Evolutionary conservation across 2,113 vertebrate species (phyloP).

Genomic region (Eretmochelys imbricata): DNA sequence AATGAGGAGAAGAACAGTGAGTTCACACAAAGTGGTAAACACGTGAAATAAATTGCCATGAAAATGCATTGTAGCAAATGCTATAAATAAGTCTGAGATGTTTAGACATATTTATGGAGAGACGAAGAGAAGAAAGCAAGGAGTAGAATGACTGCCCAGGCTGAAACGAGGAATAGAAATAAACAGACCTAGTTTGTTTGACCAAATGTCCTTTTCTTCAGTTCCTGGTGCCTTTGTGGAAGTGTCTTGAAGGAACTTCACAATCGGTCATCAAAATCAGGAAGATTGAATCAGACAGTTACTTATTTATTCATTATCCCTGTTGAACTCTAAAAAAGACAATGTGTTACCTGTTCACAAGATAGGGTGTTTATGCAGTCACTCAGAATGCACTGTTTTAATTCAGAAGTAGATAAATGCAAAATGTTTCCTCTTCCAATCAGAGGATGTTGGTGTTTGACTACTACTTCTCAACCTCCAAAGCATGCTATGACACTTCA

Average conservation of each 20-base stretch:
- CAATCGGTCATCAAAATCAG: background rate
- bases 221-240: background rate
- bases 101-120: background rate
- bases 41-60: background rate
- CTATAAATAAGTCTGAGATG: background rate
- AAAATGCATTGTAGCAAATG: background rate
- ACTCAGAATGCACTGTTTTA: background rate
- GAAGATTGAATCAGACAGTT: background rate
- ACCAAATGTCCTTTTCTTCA: background rate
- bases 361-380: background rate
- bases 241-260: background rate
- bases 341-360: background rate
- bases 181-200: background rate
- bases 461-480: background rate
- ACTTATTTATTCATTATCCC: background rate
- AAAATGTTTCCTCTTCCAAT: background rate
- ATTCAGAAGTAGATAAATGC: background rate
- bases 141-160: background rate
- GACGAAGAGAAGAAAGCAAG: background rate
- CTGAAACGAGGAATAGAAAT: background rate
- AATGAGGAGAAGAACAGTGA: background rate
- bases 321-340: background rate
- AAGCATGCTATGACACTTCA: background rate
- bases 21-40: background rate
- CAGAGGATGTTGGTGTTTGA: background rate